Evolutionary conservation across 2,113 vertebrate species (phyloP).

Genomic region (Ciconia boyciana): DNA sequence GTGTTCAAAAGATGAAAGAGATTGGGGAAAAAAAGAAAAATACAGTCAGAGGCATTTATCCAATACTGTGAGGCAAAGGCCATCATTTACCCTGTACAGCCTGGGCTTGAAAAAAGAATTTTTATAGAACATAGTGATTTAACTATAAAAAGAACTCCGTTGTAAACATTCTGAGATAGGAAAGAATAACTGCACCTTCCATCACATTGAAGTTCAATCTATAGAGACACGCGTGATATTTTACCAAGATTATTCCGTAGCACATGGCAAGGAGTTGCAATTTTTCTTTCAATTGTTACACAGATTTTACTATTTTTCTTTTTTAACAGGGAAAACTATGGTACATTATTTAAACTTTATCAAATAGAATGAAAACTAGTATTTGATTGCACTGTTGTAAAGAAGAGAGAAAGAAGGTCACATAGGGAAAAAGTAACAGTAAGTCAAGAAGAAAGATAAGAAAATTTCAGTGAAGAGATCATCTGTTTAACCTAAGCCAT

Average conservation of each 20-base stretch:
- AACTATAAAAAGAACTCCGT: neutral
- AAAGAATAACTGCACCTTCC: neutral
- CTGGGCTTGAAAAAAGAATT: neutral
- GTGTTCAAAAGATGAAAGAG: neutral
- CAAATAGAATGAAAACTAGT: neutral
- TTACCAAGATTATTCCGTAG: neutral
- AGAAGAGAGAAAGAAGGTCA: neutral
- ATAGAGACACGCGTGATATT: neutral
- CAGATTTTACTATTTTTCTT: constrained; percentile 3
- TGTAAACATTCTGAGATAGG: neutral
- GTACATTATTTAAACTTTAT: neutral
- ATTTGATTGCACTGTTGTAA: neutral
- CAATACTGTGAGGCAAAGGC: neutral
- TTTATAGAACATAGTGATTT: neutral
- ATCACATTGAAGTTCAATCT: neutral
- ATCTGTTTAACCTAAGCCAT: neutral
- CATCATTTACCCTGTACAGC: neutral
- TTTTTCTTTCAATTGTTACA: constrained; percentile 23
- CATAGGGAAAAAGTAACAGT: neutral
- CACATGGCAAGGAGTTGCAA: neutral
- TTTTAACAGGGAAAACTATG: neutral
- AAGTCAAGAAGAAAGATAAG: neutral
- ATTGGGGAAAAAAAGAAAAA: neutral
- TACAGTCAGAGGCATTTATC: neutral
- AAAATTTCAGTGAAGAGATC: neutral